Conservation (phyloP, 2,113 vertebrate genomes). For the Larimichthys crocea region DNA sequence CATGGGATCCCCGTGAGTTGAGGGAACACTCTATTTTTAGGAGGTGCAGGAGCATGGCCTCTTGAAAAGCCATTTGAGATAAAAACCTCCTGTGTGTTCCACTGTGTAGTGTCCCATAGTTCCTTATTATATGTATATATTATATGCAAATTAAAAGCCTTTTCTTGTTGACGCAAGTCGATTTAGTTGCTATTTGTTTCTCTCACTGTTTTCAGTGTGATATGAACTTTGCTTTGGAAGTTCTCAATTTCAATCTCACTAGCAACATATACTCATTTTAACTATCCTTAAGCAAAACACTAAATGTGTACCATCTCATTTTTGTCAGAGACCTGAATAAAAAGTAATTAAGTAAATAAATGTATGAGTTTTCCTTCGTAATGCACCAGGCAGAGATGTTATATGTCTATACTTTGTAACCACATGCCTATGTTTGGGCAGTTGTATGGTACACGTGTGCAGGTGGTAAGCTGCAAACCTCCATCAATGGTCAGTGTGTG, state of each 20-base stretch:
- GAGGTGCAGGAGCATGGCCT: constrained; percentile 26
- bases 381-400: background rate
- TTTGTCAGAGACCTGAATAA: background rate
- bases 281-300: background rate
- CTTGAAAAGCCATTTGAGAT: constrained; percentile 62
- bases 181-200: background rate
- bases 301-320: background rate
- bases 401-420: background rate
- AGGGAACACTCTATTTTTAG: constrained; percentile 79
- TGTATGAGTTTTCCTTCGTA: background rate
- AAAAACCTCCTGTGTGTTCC: constrained; percentile 35
- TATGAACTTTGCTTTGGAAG: background rate
- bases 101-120: background rate
- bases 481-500: background rate
- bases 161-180: constrained; percentile 1
- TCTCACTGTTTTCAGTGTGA: background rate
- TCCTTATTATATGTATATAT: background rate
- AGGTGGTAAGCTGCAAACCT: constrained; percentile 4
- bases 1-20: constrained; percentile 67
- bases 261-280: background rate
- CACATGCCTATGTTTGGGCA: constrained; percentile 27
- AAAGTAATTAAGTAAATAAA: background rate
- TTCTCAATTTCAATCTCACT: background rate
- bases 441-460: constrained; percentile 2
- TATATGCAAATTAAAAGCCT: background rate